Percentiles rank a stretch among this genome's conserved stretches.
phyloP scores from a whole-genome alignment of 2,797 vertebrate genomes.

The Acridotheres tristis region DNA sequence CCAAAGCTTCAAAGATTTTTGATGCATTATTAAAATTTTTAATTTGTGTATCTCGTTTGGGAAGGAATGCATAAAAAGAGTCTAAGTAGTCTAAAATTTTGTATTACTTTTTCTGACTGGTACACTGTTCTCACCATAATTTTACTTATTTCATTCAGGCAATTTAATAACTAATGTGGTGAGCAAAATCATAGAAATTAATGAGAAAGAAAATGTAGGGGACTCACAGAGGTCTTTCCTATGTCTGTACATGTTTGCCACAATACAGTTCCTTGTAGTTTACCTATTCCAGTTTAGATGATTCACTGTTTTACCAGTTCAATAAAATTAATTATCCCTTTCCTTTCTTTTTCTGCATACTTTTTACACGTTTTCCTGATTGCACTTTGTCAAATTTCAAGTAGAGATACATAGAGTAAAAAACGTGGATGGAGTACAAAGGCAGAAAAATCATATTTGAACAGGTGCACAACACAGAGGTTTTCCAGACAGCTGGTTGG shows the following conservation, averaged over 20 bases:
- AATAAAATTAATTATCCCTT: neutral
- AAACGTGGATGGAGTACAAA: neutral
- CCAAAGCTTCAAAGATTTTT: neutral
- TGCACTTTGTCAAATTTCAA: neutral
- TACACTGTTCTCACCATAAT: neutral
- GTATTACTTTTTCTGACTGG: neutral
- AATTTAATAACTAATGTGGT: neutral
- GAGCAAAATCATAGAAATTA: neutral
- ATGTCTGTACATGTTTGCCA: neutral
- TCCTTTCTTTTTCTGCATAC: neutral
- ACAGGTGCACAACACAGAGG: constrained; percentile 57
- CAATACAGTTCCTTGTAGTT: neutral
- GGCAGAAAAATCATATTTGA: constrained; percentile 38
- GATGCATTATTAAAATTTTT: neutral
- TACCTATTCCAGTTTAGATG: neutral
- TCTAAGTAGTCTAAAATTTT: neutral
- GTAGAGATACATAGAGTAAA: neutral
- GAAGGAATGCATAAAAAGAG: neutral
- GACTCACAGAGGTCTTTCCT: neutral
- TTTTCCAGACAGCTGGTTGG: constrained; percentile 70
- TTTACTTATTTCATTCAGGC: neutral
- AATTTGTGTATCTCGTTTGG: neutral
- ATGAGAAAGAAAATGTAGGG: neutral
- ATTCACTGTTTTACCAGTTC: neutral
- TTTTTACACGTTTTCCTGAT: neutral